Conservation (phyloP, 2,797 vertebrate genomes). For the Anolis apletophallus region DNA sequence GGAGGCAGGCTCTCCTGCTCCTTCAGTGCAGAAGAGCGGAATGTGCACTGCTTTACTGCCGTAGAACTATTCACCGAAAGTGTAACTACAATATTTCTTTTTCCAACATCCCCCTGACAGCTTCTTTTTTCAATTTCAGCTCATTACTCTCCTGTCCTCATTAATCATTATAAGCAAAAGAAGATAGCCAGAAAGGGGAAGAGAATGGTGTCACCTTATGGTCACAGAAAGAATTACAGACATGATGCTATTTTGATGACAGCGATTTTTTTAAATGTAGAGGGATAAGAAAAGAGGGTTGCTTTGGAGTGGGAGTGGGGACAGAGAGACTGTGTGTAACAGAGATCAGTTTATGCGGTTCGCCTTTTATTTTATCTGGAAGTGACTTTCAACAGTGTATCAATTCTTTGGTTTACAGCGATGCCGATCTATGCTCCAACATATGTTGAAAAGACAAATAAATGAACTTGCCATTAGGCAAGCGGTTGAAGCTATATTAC, state of each 20-base stretch:
- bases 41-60: not conserved
- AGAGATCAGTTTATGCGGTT: not conserved
- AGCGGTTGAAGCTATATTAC: not conserved
- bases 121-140: not conserved
- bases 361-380: not conserved
- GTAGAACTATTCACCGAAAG: not conserved
- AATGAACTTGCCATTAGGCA: not conserved
- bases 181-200: not conserved
- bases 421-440: not conserved
- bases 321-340: no score
- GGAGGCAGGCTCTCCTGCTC: not conserved
- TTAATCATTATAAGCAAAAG: not conserved
- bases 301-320: not conserved
- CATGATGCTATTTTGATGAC: not conserved
- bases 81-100: not conserved
- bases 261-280: not conserved
- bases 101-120: not conserved
- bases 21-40: not conserved
- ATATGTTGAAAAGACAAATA: no score
- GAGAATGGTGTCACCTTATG: not conserved
- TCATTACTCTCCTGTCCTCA: not conserved
- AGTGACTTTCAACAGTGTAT: not conserved
- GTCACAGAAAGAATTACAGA: not conserved
- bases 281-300: not conserved
- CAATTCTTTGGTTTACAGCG: not conserved